Conservation (phyloP, 53 echinoderm and acorn worm species). For the Glandiceps talaboti region DNA sequence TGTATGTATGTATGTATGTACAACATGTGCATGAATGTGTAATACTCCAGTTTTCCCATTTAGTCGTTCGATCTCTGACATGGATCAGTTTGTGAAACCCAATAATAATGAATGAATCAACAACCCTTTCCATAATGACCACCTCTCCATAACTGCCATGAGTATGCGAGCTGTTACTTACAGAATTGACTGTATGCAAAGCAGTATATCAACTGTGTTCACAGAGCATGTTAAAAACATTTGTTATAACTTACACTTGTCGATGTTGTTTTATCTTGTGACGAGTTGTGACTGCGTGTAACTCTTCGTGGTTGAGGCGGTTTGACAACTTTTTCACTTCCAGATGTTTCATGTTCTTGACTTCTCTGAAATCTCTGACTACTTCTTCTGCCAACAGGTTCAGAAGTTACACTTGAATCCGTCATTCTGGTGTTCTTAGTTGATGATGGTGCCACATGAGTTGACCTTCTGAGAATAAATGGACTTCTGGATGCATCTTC, state of each 20-base stretch:
- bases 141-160: no score
- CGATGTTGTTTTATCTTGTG: not conserved
- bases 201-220: no score
- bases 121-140: no score
- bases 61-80: no score
- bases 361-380: not conserved
- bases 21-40: no score
- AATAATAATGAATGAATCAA: no score
- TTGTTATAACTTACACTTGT: not conserved
- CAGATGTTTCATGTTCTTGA: not conserved
- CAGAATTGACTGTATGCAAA: no score
- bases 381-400: not conserved
- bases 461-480: not conserved
- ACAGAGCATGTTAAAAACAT: no score
- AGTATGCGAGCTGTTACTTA: no score
- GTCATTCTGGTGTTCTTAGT: not conserved
- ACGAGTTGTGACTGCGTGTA: slow-evolving; percentile 11
- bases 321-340: not conserved
- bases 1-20: no score
- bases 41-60: no score
- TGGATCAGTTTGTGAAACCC: no score
- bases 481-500: not conserved
- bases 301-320: not conserved
- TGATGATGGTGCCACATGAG: not conserved
- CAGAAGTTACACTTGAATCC: not conserved